Base-by-base conservation (phyloP, 2,888 invertebrate genomes). In the Fragum fragum region DNA sequence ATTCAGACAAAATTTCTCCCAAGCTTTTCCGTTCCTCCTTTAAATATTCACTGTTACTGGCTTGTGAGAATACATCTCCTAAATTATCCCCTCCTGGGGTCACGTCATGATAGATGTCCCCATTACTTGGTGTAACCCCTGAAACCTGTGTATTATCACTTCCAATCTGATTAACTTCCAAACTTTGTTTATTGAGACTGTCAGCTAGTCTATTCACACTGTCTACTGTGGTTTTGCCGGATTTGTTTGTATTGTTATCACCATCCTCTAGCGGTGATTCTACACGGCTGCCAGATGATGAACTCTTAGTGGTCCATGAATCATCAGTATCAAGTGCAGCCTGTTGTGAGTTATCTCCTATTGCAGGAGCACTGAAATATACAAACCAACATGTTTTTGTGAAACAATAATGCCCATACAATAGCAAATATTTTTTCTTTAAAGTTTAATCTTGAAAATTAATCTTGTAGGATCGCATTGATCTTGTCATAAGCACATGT, bases 241-340 rank as follows among this genome's bases (percentile, higher is more conserved):
- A 1, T 42, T 39, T 66, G 66, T 21, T 42, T 16, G 39, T n/a
- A 11, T 2, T 14, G 21, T 39, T 32, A 3, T 36, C 26, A 11
- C 42, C 26, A 14, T 66, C 42, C 5, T 83, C 83, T 18, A 79
- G 61, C 1, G 86, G 86, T 2, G 86, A 86, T 23, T 76, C 73
- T 14, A 68, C 76, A 42, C 86, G 69, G 57, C 86, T 86, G 18
- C 81, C 74, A 14, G 83, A 80, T 3, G 78, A 57, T 1, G 81
- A 81, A 32, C 75, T 77, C 61, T 76, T 79, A 7, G 86, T 86
- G 32, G 81, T 81, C 81, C 81, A 86, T 18, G 83, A 83, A 61
- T 83, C 79, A 42, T 81, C 81, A 0, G 80, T 78, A 18, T 85
- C 82, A 1, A 39, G 1, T 21, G 16, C 55, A n/a, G 21, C 53